A percentile compares a stretch with the other conserved stretches of the same genome.
Evolutionary conservation across 2,888 invertebrate species (phyloP).

Genomic region (Ryuthela nishihirai): DNA sequence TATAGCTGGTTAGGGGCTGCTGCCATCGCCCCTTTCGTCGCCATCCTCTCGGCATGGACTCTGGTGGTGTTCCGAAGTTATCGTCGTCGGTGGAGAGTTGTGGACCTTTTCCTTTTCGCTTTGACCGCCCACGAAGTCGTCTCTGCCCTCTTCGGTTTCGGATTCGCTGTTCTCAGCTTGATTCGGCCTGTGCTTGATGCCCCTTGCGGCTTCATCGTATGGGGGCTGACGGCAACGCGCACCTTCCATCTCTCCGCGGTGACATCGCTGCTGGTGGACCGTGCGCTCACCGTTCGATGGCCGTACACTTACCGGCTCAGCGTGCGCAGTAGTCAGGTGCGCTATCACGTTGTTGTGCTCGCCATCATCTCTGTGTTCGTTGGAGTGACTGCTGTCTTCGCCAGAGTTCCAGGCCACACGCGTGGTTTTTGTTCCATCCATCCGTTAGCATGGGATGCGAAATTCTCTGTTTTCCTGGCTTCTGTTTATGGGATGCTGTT

Average conservation of each 20-base stretch:
- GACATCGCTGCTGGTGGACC: conserved; percentile 55
- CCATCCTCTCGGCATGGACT: conserved; percentile 49
- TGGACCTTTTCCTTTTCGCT: conserved; percentile 56
- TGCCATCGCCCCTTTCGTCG: conserved; percentile 54
- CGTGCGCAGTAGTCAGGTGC: conserved; percentile 49
- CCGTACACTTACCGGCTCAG: conserved; percentile 47
- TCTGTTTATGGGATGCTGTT: conserved; percentile 18
- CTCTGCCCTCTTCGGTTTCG: conserved; percentile 40
- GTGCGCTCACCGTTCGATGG: conserved; percentile 51
- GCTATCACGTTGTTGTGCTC: conserved; percentile 56
- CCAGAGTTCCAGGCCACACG: conserved; percentile 42
- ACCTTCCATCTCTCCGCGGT: conserved; percentile 57
- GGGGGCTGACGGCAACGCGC: conserved; percentile 56
- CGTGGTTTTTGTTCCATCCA: conserved; percentile 15
- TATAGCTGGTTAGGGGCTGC: conserved; percentile 48
- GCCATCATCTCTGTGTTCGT: conserved; percentile 57
- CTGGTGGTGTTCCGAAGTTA: conserved; percentile 56
- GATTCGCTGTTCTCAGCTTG: conserved; percentile 38
- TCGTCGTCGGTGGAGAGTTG: conserved; percentile 55
- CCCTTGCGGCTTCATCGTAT: conserved; percentile 54
- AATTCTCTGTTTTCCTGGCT: conserved; percentile 19
- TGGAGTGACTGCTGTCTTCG: conserved; percentile 57
- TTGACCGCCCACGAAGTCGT: conserved; percentile 49
- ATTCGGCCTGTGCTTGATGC: conserved; percentile 33
- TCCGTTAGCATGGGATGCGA: conserved; percentile 25